Evolutionary conservation across 2,113 vertebrate genomes (phyloP), one percentile per base, ranked within the genome.

Genomic region (Polypterus senegalus): DNA sequence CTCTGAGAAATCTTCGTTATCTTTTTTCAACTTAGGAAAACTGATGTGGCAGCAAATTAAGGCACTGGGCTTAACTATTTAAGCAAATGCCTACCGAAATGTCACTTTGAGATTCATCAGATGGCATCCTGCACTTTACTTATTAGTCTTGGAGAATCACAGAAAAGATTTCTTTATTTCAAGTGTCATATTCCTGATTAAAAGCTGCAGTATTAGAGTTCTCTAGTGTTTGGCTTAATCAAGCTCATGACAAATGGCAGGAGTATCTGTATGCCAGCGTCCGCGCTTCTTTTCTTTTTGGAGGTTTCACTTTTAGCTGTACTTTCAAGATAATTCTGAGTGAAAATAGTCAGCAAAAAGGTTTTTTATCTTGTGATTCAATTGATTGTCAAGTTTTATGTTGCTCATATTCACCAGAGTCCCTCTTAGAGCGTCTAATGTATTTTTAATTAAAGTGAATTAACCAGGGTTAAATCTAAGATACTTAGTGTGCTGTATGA

Each of bases 131-230:
- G 44, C 65, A 53, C 11, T 55, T 1, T 7, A 27, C 45, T 57
- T 49, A 8, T 53, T 59, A 64, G 63, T 9, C 9, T 48, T 8
- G 8, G 56, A 27, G 43, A 52, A 46, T 63, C 48, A 44, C 55
- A 46, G 62, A 57, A 58, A 57, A 63, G 56, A 58, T 63, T 46
- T 70, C 65, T 60, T 64, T 56, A 60, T 69, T 71, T 70, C 70
- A 69, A 52, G 61, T 54, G 52, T 67, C 66, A 61, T 68, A 62
- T 58, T 54, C 61, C 61, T 67, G 61, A 70, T 69, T 60, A 61
- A 61, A 47, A 61, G 59, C 48, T 48, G 62, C 47, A 60, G 44
- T 48, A 55, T 59, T 60, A 65, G 57, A 57, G 61, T 65, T 56
- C 65, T 66, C 58, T 55, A 57, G 60, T 64, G 68, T 55, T 61